Evolutionary conservation across 1,140 invertebrate species (phyloP), one percentile per base, ranked within the genome.

Genomic region (Drosophila cardini): DNA sequence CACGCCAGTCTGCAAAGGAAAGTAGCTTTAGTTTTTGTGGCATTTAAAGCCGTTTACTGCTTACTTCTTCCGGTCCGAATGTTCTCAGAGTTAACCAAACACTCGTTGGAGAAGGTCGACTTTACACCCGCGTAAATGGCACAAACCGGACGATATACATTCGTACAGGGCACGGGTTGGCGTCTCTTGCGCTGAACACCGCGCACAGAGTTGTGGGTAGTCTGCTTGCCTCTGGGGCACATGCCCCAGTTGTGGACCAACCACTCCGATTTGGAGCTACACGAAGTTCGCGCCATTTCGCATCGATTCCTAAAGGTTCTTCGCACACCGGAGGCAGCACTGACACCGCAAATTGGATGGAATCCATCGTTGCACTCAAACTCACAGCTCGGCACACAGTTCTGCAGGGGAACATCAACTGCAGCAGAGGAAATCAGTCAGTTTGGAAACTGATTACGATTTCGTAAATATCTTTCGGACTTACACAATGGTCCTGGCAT

Each of bases 71-170:
- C 43, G 2, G 74, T 85, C 56, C 76, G 67, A 0, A 90, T 72
- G 64, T 91, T 91, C 69, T 91, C 90, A 1, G 90, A 86, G 48
- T 91, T 80, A 4, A 91, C 80, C 38, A 90, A 46, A 36, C 90
- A 91, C 71, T 91, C 90, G 46, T 91, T 91, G 53, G 75, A 64
- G 32, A 91, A 91, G 56, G 86, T 90, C 15, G 90, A 87, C 75
- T 91, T 91, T 0, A 91, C 90, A 6, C 83, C 90, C 4, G 78
- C 72, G 32, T 89, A 90, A 42, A 55, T 69, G 18, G 86, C 90
- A 13, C 90, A 91, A 0, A 91, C 90, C 1, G 90, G 90, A 30
- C 81, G 82, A 45, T 89, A 91, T 10, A 90, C 32, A 15, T 78
- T 83, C 11, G 83, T 87, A 62, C 90, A 91, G 11, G 90, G 90